A percentile compares a stretch with the other conserved stretches of the same genome.
Evolutionary conservation across 2,888 invertebrate species (phyloP).

Genomic region (Ashinkailepas kermadecensis): DNA sequence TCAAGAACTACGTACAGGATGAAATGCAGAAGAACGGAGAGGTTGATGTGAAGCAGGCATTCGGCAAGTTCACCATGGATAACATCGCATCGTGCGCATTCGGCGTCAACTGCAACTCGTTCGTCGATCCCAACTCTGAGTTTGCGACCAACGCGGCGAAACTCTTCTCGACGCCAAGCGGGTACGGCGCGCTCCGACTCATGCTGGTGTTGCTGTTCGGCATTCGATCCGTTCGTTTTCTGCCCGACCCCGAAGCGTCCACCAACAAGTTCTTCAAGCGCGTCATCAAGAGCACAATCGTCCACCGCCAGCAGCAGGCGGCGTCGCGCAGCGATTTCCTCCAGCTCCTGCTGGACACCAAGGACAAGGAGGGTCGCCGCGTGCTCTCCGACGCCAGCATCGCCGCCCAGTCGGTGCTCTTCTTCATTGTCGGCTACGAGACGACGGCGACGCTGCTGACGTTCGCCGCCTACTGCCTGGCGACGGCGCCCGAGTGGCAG

Average conservation of each 20-base stretch:
- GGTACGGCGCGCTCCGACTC: neutral
- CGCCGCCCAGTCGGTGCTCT: too few species aligned
- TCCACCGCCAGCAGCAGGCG: neutral
- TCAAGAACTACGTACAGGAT: neutral
- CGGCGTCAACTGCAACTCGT: constrained; percentile 54
- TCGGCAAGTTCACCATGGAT: constrained; percentile 54
- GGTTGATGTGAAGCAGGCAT: constrained; percentile 50
- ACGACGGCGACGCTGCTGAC: too few species aligned
- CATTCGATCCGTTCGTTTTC: neutral
- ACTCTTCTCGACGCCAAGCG: neutral
- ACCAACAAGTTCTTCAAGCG: neutral
- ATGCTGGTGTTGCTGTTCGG: neutral
- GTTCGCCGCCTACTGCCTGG: too few species aligned
- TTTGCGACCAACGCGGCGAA: neutral
- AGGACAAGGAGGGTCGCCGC: neutral
- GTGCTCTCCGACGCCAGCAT: neutral
- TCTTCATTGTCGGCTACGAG: too few species aligned
- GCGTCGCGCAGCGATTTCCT: neutral
- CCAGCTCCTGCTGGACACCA: neutral
- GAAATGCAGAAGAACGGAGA: neutral
- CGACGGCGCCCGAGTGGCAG: too few species aligned
- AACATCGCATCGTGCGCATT: constrained; percentile 56
- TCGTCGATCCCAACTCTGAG: constrained; percentile 45
- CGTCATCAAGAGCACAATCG: neutral
- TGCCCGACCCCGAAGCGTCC: neutral